Evolutionary conservation across 2,888 invertebrate genomes (phyloP).

Genomic region (Gonocerus acuteangulatus): DNA sequence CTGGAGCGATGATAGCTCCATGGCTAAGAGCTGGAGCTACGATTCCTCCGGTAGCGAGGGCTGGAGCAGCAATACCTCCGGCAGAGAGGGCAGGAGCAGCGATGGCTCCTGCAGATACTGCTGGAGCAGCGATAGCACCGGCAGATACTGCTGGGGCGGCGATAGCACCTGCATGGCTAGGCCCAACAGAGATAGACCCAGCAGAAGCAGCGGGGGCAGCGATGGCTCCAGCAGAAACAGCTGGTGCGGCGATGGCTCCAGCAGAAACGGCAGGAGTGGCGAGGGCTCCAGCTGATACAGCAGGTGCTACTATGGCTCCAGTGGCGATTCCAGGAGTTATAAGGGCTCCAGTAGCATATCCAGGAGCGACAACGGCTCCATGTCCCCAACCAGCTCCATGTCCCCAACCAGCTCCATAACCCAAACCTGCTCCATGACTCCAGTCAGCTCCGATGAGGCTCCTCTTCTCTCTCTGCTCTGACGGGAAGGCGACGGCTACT

Average conservation of each 20-base stretch:
- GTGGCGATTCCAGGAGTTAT: background rate
- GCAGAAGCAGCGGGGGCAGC: constrained; percentile 1
- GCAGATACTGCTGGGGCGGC: background rate
- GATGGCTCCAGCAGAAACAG: constrained; percentile 2
- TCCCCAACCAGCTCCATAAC: no score
- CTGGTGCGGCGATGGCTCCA: background rate
- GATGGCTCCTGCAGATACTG: background rate
- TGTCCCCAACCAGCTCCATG: no score
- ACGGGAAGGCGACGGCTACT: constrained; percentile 6
- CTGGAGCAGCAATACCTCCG: constrained; percentile 1
- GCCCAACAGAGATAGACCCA: constrained; percentile 4
- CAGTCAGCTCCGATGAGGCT: background rate
- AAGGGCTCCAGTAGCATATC: background rate
- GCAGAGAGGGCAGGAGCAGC: background rate
- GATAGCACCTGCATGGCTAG: background rate
- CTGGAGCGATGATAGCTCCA: constrained; percentile 1
- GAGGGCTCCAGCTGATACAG: background rate
- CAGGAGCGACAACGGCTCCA: background rate
- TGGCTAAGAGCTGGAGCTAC: background rate
- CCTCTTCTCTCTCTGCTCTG: background rate
- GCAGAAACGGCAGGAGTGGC: background rate
- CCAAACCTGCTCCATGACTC: no score
- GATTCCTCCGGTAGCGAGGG: background rate
- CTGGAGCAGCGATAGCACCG: background rate
- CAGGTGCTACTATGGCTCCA: background rate